Evolutionary conservation across 2,113 vertebrate species (phyloP).

Genomic region (Athene cunicularia): DNA sequence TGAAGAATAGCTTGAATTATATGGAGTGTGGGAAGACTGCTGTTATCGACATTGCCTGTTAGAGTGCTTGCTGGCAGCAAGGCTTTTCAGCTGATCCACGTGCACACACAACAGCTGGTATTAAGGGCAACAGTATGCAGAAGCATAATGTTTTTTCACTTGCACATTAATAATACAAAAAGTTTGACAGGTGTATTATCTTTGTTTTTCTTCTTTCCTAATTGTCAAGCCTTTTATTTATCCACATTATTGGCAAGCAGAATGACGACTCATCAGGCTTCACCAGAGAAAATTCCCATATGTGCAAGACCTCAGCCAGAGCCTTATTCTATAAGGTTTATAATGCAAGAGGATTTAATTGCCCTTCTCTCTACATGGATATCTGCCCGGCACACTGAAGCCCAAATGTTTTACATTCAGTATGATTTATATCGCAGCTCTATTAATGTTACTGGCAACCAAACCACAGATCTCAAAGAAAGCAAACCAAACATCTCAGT

Average conservation of each 20-base stretch:
- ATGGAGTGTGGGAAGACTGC: slow-evolving; percentile 4
- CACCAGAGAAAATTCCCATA: slow-evolving; percentile 48
- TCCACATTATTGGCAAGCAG: neutral
- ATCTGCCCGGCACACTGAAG: slow-evolving; percentile 24
- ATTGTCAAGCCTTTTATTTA: slow-evolving; percentile 43
- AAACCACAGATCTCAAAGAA: neutral
- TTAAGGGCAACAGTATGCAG: neutral
- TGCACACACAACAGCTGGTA: slow-evolving; percentile 13
- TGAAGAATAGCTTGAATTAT: slow-evolving; percentile 46
- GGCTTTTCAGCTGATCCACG: neutral
- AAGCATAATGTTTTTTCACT: neutral
- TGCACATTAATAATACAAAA: slow-evolving; percentile 13
- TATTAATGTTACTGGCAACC: slow-evolving; percentile 41
- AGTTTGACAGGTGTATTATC: slow-evolving; percentile 10
- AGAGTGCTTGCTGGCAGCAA: slow-evolving; percentile 30
- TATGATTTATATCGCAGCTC: slow-evolving; percentile 14
- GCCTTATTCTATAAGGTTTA: slow-evolving; percentile 35
- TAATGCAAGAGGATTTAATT: slow-evolving; percentile 58
- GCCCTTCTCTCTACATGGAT: slow-evolving; percentile 44
- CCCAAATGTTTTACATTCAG: slow-evolving; percentile 39
- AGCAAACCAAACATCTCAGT: neutral
- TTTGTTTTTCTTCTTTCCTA: slow-evolving; percentile 31
- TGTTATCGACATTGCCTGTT: neutral
- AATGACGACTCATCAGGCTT: neutral
- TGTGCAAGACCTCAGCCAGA: slow-evolving; percentile 41